Base-by-base conservation (phyloP, 2,888 invertebrate genomes). In the Napeogenes inachia region DNA sequence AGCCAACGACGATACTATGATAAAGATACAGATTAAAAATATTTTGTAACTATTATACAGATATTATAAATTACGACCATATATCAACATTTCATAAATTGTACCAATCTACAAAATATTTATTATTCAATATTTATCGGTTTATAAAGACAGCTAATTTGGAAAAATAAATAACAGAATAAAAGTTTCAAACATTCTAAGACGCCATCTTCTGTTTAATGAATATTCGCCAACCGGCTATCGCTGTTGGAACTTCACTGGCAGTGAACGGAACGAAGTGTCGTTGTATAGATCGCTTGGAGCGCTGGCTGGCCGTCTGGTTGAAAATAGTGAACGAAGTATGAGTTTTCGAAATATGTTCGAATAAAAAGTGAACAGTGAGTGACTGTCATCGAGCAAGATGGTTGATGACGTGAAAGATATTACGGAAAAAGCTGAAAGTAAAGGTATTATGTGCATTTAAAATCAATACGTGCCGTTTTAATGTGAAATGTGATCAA, bases 321-420 rank as follows among this genome's bases (percentile, higher is more conserved):
- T 89, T 88, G 90, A 86, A 89, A 87, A 88, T 89, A 89, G 88
- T 90, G 89, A 88, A 89, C 83, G 85, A 87, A 89, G 83, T 87
- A 87, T 88, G 88, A 89, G 87, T 89, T 89, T 88, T 89, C 86
- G 85, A 89, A 87, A 89, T 87, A 89, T 89, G 89, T 87, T 88
- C 85, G 87, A 88, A 85, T 89, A 89, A 89, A 88, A 89, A 89
- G 88, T 89, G 89, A 80, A 80, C 81, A 85, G 87, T 88, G 86
- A 85, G 87, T 87, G 86, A 85, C 85, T 89, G 89, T 89, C 88
- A 89, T 85, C 85, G 79, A 85, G 88, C 90, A 90, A 90, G 84
- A 90, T 90, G 90, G 90, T 88, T 87, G 90, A 89, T 89, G 90
- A 90, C 86, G 89, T 87, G 88, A 87, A 82, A 85, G 84, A 89